These are phyloP conservation scores for Aradophagus sp. DNA, from an alignment of 1,140 invertebrate species.

Conservation along the genomic window DNA sequence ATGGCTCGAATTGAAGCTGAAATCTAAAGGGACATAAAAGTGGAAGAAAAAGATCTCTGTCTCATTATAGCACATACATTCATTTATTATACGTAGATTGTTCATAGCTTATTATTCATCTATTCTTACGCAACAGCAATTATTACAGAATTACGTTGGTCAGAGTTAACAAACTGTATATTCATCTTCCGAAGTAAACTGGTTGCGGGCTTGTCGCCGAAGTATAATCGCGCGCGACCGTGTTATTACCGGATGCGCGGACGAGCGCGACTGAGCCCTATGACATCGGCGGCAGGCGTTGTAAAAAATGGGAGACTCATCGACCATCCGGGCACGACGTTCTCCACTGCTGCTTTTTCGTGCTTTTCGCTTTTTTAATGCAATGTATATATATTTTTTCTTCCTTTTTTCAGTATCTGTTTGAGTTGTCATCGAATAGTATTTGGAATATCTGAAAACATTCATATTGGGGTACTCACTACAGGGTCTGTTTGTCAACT, in stretches of 20 bases:
- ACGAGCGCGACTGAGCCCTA: constrained; percentile 67
- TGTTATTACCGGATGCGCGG: constrained; percentile 63
- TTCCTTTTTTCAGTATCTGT: no score
- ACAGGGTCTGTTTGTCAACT: constrained; percentile 63
- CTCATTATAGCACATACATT: constrained; percentile 72
- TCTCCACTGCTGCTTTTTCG: constrained; percentile 61
- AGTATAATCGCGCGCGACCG: constrained; percentile 60
- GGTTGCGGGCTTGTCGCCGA: constrained; percentile 65
- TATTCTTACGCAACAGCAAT: constrained; percentile 72
- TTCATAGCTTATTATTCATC: constrained; percentile 74
- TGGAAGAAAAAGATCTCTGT: constrained; percentile 11
- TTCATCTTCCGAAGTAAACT: constrained; percentile 51
- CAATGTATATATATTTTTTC: no score
- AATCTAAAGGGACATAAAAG: constrained; percentile 6
- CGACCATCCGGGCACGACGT: constrained; percentile 70
- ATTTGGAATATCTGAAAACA: constrained; percentile 64
- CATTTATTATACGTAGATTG: constrained; percentile 75
- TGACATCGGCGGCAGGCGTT: constrained; percentile 66
- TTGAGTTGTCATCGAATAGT: constrained; percentile 60
- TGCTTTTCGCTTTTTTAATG: constrained; percentile 55
- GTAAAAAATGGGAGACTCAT: constrained; percentile 62
- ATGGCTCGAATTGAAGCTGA: constrained; percentile 5
- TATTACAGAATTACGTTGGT: constrained; percentile 71
- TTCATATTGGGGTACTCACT: constrained; percentile 65
- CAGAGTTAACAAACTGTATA: constrained; percentile 70